These are phyloP conservation scores for Pachliopta kotzebuea DNA, from an alignment of 2,888 invertebrate species.

Conservation along the genomic window DNA sequence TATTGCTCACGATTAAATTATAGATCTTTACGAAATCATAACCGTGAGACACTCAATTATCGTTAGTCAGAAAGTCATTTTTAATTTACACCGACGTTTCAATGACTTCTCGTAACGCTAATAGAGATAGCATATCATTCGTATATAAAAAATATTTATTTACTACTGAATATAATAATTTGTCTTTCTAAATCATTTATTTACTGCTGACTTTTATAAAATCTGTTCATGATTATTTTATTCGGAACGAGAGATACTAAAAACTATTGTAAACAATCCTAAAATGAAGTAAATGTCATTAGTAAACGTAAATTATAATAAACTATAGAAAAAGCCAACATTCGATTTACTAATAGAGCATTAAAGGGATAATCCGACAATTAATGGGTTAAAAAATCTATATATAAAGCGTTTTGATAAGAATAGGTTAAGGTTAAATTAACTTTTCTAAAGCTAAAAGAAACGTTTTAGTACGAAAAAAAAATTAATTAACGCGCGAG, in stretches of 20 bases:
- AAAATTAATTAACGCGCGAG: constrained; percentile 66
- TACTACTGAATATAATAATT: background rate
- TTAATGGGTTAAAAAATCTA: background rate
- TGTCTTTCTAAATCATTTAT: background rate
- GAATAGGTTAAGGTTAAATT: constrained; percentile 40
- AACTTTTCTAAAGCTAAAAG: constrained; percentile 64
- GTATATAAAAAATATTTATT: background rate
- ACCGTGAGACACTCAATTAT: constrained; percentile 7
- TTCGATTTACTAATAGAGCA: too few species aligned
- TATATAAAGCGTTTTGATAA: background rate
- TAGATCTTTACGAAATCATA: constrained; percentile 26
- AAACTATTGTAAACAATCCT: too few species aligned
- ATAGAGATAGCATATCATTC: background rate
- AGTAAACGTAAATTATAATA: too few species aligned
- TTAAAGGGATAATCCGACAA: background rate
- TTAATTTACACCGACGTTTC: background rate
- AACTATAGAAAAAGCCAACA: too few species aligned
- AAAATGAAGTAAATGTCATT: too few species aligned
- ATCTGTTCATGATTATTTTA: background rate
- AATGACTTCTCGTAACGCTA: background rate
- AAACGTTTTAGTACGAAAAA: constrained; percentile 56
- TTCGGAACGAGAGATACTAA: background rate
- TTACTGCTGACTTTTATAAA: background rate
- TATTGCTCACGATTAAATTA: constrained; percentile 13
- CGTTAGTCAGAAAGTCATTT: background rate